phyloP scores from a whole-genome alignment of 1,140 invertebrate species.

The Odontomachus brunneus region DNA sequence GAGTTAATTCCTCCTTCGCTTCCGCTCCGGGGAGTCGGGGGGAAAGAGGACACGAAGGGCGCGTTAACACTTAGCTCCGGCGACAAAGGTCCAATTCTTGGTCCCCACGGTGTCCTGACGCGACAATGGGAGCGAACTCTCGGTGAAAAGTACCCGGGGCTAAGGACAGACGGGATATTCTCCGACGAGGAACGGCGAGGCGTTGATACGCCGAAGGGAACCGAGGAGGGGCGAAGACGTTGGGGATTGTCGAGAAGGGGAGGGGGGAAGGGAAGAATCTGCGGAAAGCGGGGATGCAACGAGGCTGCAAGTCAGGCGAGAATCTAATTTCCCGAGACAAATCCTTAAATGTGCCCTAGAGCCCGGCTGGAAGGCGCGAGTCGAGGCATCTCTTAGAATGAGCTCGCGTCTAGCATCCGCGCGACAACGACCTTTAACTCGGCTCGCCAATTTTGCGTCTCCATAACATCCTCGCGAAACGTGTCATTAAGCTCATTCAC shows the following conservation, averaged over 20 bases:
- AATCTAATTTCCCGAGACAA: constrained; percentile 85
- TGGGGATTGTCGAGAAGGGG: constrained; percentile 32
- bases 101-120: constrained; percentile 72
- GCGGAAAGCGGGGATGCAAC: constrained; percentile 72
- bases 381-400: constrained; percentile 74
- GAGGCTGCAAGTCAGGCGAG: constrained; percentile 82
- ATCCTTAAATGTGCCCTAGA: constrained; percentile 84
- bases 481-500: constrained; percentile 74
- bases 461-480: constrained; percentile 68
- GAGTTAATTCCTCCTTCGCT: constrained; percentile 79
- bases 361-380: constrained; percentile 74
- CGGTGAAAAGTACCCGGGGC: constrained; percentile 79
- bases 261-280: constrained; percentile 63
- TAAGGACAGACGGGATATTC: constrained; percentile 68
- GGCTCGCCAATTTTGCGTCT: constrained; percentile 75
- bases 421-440: constrained; percentile 73
- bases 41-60: constrained; percentile 69
- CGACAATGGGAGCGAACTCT: constrained; percentile 79
- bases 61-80: constrained; percentile 79
- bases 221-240: constrained; percentile 42
- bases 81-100: constrained; percentile 82
- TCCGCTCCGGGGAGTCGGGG: constrained; percentile 32
- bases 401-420: constrained; percentile 74
- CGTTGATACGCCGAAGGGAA: constrained; percentile 69
- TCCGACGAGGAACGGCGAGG: constrained; percentile 68